phyloP scores from a whole-genome alignment of 2,888 invertebrate species.

The Flexamia atlantica region DNA sequence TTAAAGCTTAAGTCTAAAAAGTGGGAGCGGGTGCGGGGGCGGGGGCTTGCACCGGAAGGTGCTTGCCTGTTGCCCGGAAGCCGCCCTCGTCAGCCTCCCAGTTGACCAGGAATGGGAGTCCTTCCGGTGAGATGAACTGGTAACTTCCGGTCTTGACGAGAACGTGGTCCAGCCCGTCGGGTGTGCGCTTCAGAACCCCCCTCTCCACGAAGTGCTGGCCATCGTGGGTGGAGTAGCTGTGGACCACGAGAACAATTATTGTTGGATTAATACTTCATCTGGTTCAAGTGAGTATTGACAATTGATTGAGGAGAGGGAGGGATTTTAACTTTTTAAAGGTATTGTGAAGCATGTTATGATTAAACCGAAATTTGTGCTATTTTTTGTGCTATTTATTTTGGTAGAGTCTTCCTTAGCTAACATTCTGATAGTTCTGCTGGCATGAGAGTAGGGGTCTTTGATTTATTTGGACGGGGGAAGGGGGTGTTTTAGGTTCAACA shows the following conservation, averaged over 20 bases:
- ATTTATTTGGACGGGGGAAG: no score
- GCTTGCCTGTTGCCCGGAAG: constrained; percentile 69
- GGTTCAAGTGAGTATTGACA: no score
- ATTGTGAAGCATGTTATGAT: no score
- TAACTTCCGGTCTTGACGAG: constrained; percentile 74
- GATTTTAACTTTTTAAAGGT: no score
- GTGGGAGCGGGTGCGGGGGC: background rate
- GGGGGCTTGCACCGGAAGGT: background rate
- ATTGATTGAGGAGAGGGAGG: no score
- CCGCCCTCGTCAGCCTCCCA: constrained; percentile 71
- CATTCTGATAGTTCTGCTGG: no score
- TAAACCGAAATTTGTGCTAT: no score
- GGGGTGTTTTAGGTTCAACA: no score
- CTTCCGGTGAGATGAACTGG: constrained; percentile 80
- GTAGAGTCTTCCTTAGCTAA: no score
- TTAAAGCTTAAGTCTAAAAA: constrained; percentile 18
- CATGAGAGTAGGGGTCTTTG: no score
- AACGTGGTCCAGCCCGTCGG: constrained; percentile 34
- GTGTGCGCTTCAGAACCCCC: constrained; percentile 43
- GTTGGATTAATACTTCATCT: no score
- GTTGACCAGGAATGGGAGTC: constrained; percentile 68
- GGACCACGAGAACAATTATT: background rate
- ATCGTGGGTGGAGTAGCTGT: constrained; percentile 37
- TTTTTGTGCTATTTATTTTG: no score
- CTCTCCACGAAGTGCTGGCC: constrained; percentile 29